These are phyloP conservation scores for Proteles cristata DNA, from an alignment of 2,113 vertebrate genomes.

Conservation along the genomic window DNA sequence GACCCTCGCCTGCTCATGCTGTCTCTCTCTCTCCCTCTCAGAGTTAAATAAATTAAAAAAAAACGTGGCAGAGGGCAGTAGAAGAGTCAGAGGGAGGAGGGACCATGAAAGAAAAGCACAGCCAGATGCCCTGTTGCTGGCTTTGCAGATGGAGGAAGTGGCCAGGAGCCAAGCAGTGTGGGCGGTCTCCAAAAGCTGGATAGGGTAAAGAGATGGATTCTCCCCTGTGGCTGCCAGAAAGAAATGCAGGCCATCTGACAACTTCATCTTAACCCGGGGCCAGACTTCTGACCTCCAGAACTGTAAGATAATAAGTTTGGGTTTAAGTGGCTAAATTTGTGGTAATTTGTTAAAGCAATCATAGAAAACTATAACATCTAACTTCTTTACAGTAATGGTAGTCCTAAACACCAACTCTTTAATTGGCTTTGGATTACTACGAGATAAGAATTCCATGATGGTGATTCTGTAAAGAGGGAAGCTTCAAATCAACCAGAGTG, in stretches of 20 bases:
- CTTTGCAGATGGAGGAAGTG: background rate
- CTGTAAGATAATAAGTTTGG: background rate
- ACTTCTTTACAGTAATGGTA: background rate
- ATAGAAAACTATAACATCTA: background rate
- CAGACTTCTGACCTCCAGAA: background rate
- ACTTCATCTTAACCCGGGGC: background rate
- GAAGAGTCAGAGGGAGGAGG: background rate
- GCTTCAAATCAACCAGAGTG: background rate
- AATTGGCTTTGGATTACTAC: background rate
- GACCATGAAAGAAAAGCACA: background rate
- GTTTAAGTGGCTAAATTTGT: background rate
- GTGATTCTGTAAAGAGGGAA: background rate
- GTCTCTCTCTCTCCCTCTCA: no score
- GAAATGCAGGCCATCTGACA: background rate
- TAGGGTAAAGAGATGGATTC: background rate
- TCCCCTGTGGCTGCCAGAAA: background rate
- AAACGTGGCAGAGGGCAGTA: no score
- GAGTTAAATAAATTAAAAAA: no score
- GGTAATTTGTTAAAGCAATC: background rate
- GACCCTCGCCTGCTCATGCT: no score
- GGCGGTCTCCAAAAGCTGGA: background rate
- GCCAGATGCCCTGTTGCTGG: background rate
- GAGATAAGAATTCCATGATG: background rate
- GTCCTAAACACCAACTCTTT: background rate
- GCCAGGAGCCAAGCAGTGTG: background rate